Evolutionary conservation across 2,797 vertebrate species (phyloP).

Genomic region (Amblyopsis hoosieri): DNA sequence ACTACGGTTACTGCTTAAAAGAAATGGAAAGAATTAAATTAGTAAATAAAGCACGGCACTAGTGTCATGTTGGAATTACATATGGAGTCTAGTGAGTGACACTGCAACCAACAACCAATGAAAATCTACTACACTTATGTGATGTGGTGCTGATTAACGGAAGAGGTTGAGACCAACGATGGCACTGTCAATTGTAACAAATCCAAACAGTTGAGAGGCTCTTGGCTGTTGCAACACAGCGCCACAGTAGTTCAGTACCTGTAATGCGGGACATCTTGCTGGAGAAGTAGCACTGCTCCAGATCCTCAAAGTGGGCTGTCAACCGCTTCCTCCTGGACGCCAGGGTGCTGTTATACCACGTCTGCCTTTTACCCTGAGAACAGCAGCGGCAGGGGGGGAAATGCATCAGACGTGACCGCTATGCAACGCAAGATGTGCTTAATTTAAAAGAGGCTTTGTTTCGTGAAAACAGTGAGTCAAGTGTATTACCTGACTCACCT

Average conservation of each 20-base stretch:
- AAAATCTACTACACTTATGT: no score
- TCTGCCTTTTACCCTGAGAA: constrained; percentile 91
- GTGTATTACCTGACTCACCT: constrained; percentile 73
- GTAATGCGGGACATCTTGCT: constrained; percentile 96
- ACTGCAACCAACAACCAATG: no score
- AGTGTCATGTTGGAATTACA: no score
- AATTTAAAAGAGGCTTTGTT: background rate
- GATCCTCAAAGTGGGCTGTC: constrained; percentile 96
- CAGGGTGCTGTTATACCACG: constrained; percentile 96
- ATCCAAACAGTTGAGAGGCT: background rate
- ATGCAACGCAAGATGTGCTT: background rate
- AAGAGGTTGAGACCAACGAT: background rate
- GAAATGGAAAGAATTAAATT: no score
- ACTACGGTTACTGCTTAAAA: no score
- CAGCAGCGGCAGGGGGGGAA: background rate
- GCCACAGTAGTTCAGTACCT: constrained; percentile 69
- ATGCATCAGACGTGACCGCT: no score
- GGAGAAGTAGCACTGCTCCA: constrained; percentile 98
- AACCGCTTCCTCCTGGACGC: constrained; percentile 94
- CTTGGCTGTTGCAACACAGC: no score
- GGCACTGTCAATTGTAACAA: background rate
- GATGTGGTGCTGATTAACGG: no score
- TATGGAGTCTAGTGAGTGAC: no score
- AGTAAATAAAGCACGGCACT: no score
- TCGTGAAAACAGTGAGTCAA: background rate